A percentile compares a stretch with the other conserved stretches of the same genome.
Conservation (phyloP, 2,888 invertebrate species). For the Himalopsyche kuldschensis region DNA sequence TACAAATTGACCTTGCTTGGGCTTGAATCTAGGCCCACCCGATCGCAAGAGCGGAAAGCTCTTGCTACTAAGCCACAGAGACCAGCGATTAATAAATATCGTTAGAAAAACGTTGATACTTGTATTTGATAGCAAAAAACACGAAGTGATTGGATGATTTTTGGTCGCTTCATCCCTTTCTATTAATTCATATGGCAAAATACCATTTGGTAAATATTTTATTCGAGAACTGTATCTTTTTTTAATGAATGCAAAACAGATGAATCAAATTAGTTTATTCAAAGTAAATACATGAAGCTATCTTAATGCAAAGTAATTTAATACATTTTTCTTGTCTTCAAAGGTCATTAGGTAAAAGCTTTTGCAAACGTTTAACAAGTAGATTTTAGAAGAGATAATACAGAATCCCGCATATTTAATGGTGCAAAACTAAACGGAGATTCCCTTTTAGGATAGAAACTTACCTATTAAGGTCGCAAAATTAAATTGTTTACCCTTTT, state of each 20-base stretch:
- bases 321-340: background rate
- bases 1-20: no score
- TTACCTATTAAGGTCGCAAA: constrained; percentile 7
- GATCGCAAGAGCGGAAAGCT: no score
- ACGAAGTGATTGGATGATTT: no score
- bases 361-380: background rate
- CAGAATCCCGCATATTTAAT: constrained; percentile 20
- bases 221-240: no score
- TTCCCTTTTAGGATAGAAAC: constrained; percentile 1
- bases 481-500: constrained; percentile 20
- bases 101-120: no score
- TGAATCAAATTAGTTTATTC: background rate
- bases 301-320: background rate
- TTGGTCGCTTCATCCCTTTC: no score
- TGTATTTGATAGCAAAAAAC: no score
- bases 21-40: no score
- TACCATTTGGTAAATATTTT: no score
- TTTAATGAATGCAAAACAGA: background rate
- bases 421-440: constrained; percentile 17
- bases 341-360: background rate
- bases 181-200: no score
- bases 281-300: background rate
- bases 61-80: no score
- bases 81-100: no score
- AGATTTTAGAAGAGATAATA: background rate